Conservation (phyloP, 2,797 vertebrate genomes). For the Eutrigla gurnardus region DNA sequence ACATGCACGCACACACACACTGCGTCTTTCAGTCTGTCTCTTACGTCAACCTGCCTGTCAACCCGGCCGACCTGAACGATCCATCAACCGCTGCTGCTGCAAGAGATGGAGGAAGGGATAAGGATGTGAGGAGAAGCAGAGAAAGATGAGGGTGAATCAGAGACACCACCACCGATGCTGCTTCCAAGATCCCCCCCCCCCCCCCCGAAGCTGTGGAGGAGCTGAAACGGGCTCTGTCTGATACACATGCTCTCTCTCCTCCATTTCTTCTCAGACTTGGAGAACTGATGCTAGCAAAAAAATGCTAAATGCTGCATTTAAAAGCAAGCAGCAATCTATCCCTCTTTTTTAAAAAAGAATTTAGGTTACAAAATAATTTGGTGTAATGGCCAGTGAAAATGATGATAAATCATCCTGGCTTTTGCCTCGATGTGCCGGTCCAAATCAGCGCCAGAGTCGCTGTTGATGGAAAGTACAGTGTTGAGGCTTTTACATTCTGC, state of each 20-base stretch:
- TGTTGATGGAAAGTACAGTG: slow-evolving; percentile 17
- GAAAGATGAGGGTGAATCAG: slow-evolving; percentile 20
- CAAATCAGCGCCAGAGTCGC: slow-evolving; percentile 16
- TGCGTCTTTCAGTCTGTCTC: slow-evolving; percentile 49
- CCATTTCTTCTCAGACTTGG: slow-evolving; percentile 10
- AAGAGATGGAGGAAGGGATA: slow-evolving; percentile 37
- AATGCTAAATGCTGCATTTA: slow-evolving; percentile 53
- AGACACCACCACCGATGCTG: neutral
- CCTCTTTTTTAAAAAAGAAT: slow-evolving; percentile 45
- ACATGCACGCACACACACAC: neutral
- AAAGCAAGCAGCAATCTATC: slow-evolving; percentile 46
- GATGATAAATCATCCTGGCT: slow-evolving; percentile 44
- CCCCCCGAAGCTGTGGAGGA: slow-evolving; percentile 3
- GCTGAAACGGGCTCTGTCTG: slow-evolving; percentile 1
- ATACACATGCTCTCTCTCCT: neutral
- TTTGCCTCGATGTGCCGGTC: slow-evolving; percentile 31
- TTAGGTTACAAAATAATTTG: slow-evolving; percentile 58
- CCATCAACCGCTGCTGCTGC: slow-evolving; percentile 59
- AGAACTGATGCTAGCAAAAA: slow-evolving; percentile 37
- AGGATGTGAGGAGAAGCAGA: slow-evolving; percentile 42
- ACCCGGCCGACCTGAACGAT: slow-evolving; percentile 58
- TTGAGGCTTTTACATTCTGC: slow-evolving; percentile 46
- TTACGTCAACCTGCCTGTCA: slow-evolving; percentile 70
- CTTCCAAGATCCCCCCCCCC: neutral
- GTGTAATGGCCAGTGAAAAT: slow-evolving; percentile 55